Evolutionary conservation across 2,888 invertebrate genomes (phyloP).

Genomic region (Agrilus biguttatus): DNA sequence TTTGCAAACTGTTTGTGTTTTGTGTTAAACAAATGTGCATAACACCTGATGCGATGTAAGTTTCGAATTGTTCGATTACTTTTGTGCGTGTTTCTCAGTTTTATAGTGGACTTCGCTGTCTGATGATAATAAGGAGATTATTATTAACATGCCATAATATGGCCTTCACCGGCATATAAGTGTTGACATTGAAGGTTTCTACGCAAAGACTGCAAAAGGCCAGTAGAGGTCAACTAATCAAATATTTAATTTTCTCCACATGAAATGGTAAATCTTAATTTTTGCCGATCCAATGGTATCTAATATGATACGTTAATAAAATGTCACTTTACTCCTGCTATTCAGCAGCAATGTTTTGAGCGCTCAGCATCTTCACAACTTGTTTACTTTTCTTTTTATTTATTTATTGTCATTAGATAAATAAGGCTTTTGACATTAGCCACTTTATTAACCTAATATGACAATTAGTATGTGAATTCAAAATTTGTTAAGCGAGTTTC

Average conservation of each 20-base stretch:
- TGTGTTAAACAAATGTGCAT: slow-evolving; percentile 27
- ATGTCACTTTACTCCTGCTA: too few relatives aligned
- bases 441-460: too few relatives aligned
- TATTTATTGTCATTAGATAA: neutral
- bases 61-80: slow-evolving; percentile 16
- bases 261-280: neutral
- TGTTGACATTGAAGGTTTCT: slow-evolving; percentile 34
- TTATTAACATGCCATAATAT: slow-evolving; percentile 25
- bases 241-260: slow-evolving; percentile 16
- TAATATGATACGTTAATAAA: too few relatives aligned
- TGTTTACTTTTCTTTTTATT: neutral
- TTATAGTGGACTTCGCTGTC: slow-evolving; percentile 5
- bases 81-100: slow-evolving; percentile 11
- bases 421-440: too few relatives aligned
- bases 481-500: too few relatives aligned
- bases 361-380: too few relatives aligned
- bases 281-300: too few relatives aligned
- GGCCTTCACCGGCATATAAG: slow-evolving; percentile 33
- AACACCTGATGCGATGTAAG: slow-evolving; percentile 27
- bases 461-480: too few relatives aligned
- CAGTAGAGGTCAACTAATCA: slow-evolving; percentile 32
- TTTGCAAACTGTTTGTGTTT: slow-evolving; percentile 30
- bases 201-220: slow-evolving; percentile 33
- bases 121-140: slow-evolving; percentile 7
- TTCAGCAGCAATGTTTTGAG: too few relatives aligned